phyloP scores from a whole-genome alignment of 53 echinoderm and acorn worm species.

The Echinometra lucunter region DNA sequence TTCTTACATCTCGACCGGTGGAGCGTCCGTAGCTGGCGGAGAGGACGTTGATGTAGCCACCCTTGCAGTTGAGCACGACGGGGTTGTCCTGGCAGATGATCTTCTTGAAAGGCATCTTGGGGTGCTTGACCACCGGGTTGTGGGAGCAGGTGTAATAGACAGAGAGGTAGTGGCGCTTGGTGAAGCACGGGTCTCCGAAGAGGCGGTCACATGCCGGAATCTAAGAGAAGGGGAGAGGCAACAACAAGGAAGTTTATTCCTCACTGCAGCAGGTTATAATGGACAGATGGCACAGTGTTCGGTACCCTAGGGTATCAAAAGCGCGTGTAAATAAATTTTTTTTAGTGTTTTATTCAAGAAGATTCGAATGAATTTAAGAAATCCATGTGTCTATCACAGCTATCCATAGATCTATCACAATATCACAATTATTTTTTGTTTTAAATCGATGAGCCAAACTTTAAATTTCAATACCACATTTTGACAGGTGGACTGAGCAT shows the following conservation, averaged over 20 bases:
- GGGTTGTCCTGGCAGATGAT: conserved; percentile 61
- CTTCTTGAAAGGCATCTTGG: conserved; percentile 41
- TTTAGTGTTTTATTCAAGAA: too few relatives aligned
- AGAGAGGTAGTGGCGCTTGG: conserved; percentile 63
- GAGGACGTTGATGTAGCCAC: conserved; percentile 68
- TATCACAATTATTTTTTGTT: too few relatives aligned
- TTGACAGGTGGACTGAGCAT: too few relatives aligned
- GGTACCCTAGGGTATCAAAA: too few relatives aligned
- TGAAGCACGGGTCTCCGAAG: conserved; percentile 68
- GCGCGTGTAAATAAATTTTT: too few relatives aligned
- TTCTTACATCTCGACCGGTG: conserved; percentile 65
- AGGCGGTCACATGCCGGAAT: conserved; percentile 62
- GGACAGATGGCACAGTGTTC: too few relatives aligned
- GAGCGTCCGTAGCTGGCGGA: conserved; percentile 72
- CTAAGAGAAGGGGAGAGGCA: neutral
- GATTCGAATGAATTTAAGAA: too few relatives aligned
- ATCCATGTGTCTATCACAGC: too few relatives aligned
- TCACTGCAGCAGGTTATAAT: too few relatives aligned
- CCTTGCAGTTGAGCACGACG: conserved; percentile 32
- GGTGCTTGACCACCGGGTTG: conserved; percentile 26
- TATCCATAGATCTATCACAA: too few relatives aligned
- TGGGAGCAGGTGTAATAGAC: conserved; percentile 68
- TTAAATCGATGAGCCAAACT: too few relatives aligned
- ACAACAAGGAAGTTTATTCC: neutral
- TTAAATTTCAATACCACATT: too few relatives aligned